Percentiles rank a stretch among this genome's conserved stretches.
Conservation (phyloP, 2,797 vertebrate species). For the Esox lucius region DNA sequence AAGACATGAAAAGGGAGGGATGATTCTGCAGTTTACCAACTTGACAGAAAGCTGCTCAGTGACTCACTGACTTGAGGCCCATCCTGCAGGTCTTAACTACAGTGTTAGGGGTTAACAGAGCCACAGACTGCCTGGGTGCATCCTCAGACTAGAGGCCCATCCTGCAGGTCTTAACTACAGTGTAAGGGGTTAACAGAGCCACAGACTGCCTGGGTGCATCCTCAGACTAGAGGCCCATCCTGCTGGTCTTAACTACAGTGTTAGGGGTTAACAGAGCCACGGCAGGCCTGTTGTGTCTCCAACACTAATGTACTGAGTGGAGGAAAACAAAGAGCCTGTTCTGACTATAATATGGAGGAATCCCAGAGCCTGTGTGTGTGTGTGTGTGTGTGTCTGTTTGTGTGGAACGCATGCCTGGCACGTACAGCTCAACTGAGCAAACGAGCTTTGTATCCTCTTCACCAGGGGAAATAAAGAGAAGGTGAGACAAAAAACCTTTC, state of each 20-base stretch:
- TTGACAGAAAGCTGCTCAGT: slow-evolving; percentile 27
- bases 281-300: slow-evolving; percentile 21
- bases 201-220: too few relatives aligned
- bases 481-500: slow-evolving; percentile 75
- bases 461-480: slow-evolving; percentile 78
- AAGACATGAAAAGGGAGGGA: too few relatives aligned
- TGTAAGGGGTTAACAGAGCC: slow-evolving; percentile 27
- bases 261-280: slow-evolving; percentile 26
- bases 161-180: neutral
- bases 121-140: too few relatives aligned
- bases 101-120: slow-evolving; percentile 30
- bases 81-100: neutral
- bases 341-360: slow-evolving; percentile 39
- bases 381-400: slow-evolving; percentile 33
- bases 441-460: slow-evolving; percentile 72
- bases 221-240: slow-evolving; percentile 17
- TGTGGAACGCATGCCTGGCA: slow-evolving; percentile 69
- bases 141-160: slow-evolving; percentile 16
- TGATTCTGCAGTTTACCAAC: slow-evolving; percentile 15
- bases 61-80: slow-evolving; percentile 25
- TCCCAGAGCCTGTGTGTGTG: slow-evolving; percentile 22
- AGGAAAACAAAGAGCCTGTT: slow-evolving; percentile 45
- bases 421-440: slow-evolving; percentile 70
- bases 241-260: neutral
- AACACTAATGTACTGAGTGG: slow-evolving; percentile 41